Base-by-base conservation (phyloP, 2,797 vertebrate genomes). In the Myripristis murdjan region DNA sequence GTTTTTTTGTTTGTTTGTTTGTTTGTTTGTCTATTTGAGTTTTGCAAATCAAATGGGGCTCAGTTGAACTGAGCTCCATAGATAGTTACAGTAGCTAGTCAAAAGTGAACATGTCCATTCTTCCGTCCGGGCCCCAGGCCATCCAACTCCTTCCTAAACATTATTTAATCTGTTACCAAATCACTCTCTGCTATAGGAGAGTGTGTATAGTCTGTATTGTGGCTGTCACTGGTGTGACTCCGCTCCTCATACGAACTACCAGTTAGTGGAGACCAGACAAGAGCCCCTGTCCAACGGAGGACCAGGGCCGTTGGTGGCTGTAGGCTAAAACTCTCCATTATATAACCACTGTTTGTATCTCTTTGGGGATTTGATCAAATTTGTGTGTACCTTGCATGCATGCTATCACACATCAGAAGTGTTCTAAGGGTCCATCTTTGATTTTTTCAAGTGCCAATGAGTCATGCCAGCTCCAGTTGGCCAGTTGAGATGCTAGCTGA, bases 381-480 rank as follows among this genome's bases (percentile, higher is more conserved):
- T 62, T 68, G 64, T 81, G 83, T 90, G 83, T 90, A 75, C 84
- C 86, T 83, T 92, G 81, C 91, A 91, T 92, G 88, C 90, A 84
- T 84, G 77, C 81, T 82, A 53, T 83, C 87, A 71, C 82, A 86
- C 87, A 76, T 91, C 78, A 47, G 35, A 83, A 70, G 63, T 79
- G 75, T 83, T 79, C 41, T 20, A 68, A 77, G 66, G 73, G 71
- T 83, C 83, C 84, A 69, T 72, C 55, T 77, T 89, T 83, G 70
- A 70, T 73, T 91, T 86, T 85, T 81, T 86, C 31, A 88, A 91
- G 92, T 94, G 93, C 92, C 92, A 92, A 91, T 73, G 86, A 84
- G 82, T 87, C 82, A 47, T 9, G 66, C 58, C 75, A 73, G 68
- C 76, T 67, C 31, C 33, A 31, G 70, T 64, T 70, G 75, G 85